Percentiles rank a stretch among this genome's conserved stretches.
Evolutionary conservation across 2,113 vertebrate genomes (phyloP).

Genomic region (Lethenteron reissneri): DNA sequence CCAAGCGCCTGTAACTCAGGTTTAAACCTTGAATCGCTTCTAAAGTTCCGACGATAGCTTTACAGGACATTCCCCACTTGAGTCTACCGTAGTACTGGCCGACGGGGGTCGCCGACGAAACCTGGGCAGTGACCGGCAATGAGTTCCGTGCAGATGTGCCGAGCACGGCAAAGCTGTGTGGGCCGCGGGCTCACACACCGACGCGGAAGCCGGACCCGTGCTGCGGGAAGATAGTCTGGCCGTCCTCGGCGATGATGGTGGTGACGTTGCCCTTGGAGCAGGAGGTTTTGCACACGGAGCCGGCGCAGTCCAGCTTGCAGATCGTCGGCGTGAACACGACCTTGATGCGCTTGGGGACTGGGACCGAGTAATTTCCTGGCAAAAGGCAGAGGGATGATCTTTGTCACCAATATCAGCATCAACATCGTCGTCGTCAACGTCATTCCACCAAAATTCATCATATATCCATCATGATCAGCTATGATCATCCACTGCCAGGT

Average conservation of each 20-base stretch:
- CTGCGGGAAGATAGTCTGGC: slow-evolving; percentile 12
- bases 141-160: not conserved
- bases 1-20: too few species aligned
- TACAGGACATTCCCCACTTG: too few species aligned
- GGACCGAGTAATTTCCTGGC: not conserved
- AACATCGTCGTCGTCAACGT: too few species aligned
- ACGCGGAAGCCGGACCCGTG: slow-evolving; percentile 61
- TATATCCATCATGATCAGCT: too few species aligned
- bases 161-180: slow-evolving; percentile 3
- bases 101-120: not conserved
- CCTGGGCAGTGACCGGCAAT: slow-evolving; percentile 5
- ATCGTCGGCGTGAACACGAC: slow-evolving; percentile 81
- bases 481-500: too few species aligned
- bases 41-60: too few species aligned
- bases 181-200: slow-evolving; percentile 36
- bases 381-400: not conserved
- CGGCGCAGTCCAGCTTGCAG: slow-evolving; percentile 60
- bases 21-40: too few species aligned
- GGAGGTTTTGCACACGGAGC: slow-evolving; percentile 48
- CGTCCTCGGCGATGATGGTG: slow-evolving; percentile 23
- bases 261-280: slow-evolving; percentile 69
- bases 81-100: too few species aligned
- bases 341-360: slow-evolving; percentile 30
- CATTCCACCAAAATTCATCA: too few species aligned
- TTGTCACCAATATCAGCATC: too few species aligned